Evolutionary conservation across 92 coral and sea anemone species (phyloP), one percentile per base, ranked within the genome.

Genomic region (Epizoanthus illoricatus): DNA sequence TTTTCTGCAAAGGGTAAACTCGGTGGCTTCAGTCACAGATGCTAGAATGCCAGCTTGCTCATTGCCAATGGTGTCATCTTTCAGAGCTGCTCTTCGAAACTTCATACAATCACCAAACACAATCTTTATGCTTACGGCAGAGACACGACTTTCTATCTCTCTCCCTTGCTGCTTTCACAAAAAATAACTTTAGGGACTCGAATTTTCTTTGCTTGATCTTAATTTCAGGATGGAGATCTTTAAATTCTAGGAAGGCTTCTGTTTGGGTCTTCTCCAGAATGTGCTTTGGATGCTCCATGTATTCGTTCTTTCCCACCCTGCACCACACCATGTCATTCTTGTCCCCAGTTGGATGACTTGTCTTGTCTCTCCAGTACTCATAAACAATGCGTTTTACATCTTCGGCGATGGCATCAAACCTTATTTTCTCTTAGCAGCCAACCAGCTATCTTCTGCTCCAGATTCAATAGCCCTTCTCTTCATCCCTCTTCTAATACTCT

Each of bases 211-310:
- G 86, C 70, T 82, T 84, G 65, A 84, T 75, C 58, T 75, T 84
- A 0, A 84, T 75, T 11, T 75, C 45, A 16, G 87, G 88, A 24
- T 70, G 73, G 20, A 76, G 70, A 41, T 66, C 80, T 75, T 85
- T 65, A 72, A 85, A 85, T 85, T 85, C 88, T 54, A 85, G 73
- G 78, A 85, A 85, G 71, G 80, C 88, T 85, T 85, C 88, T 65
- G 88, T 76, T 58, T 85, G 88, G 62, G 84, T 24, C 83, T 84
- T 84, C 57, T 84, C 87, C 87, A 84, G 83, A 62, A 84, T 84
- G 76, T 84, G 87, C 83, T 85, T 85, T 76, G 88, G 70, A 49
- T 85, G 88, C 80, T 85, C 84, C 70, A 49, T 72, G 71, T 85
- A 85, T 80, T 69, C 70, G 59, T 54, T 78, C 71, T 78, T 85